Conservation (phyloP, 2,888 invertebrate species). For the Lathronympha strigana region DNA sequence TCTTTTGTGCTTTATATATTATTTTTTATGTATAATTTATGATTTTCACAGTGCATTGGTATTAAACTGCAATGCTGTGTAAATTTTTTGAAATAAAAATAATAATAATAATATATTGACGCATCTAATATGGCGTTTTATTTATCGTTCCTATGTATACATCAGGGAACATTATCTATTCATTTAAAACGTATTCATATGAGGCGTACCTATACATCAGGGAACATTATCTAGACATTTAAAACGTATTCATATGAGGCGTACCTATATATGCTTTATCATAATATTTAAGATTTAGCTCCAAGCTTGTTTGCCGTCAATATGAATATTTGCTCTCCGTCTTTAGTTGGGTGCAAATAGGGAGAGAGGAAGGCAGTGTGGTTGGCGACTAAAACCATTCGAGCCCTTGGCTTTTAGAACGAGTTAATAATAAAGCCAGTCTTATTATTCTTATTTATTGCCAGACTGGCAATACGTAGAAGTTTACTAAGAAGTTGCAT, state of each 20-base stretch:
- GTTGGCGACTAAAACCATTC: conserved; percentile 29
- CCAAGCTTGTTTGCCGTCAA: conserved; percentile 34
- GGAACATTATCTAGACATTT: conserved; percentile 17
- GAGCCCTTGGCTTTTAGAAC: conserved; percentile 38
- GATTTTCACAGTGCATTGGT: too few species aligned
- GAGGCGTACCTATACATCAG: conserved; percentile 2
- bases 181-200: conserved; percentile 26
- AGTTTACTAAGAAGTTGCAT: neutral
- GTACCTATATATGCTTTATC: conserved; percentile 24
- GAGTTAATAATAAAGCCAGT: too few species aligned
- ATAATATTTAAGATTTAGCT: conserved; percentile 37
- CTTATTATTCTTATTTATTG: too few species aligned
- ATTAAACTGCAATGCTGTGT: too few species aligned
- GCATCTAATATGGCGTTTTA: conserved; percentile 49
- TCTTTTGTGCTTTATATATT: too few species aligned
- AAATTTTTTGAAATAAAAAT: too few species aligned
- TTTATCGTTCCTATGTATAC: conserved; percentile 40
- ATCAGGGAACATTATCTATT: conserved; percentile 12
- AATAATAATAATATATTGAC: conserved; percentile 30
- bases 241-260: conserved; percentile 25
- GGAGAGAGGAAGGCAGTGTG: conserved; percentile 23
- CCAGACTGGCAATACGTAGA: neutral
- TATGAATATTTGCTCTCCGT: conserved; percentile 36
- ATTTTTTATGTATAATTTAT: too few species aligned
- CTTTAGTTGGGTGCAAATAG: conserved; percentile 37